These are phyloP conservation scores for Drosophila yooni DNA, from an alignment of 2,888 invertebrate genomes.

Conservation along the genomic window DNA sequence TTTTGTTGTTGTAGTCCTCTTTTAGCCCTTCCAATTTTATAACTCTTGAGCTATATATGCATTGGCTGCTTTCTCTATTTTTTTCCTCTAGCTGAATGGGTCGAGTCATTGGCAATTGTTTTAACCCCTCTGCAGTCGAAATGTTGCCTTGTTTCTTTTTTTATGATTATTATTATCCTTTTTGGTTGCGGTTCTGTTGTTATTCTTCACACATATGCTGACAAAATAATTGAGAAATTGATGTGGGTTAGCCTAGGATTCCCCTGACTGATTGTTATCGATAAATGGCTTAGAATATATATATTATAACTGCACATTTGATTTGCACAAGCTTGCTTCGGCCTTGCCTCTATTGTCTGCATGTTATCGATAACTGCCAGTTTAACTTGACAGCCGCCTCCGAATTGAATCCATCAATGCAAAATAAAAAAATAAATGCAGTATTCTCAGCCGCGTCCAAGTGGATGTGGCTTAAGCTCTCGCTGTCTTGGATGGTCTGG, in stretches of 20 bases:
- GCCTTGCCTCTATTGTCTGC: constrained; percentile 8
- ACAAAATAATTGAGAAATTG: constrained; percentile 72
- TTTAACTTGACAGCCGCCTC: constrained; percentile 32
- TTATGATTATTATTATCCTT: constrained; percentile 69
- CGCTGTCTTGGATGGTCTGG: constrained; percentile 20
- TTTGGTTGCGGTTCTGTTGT: constrained; percentile 59
- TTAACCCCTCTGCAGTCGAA: constrained; percentile 45
- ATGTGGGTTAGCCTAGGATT: neutral
- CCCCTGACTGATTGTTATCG: constrained; percentile 7
- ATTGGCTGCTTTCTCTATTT: constrained; percentile 26
- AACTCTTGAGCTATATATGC: constrained; percentile 45
- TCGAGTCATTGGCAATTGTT: constrained; percentile 74
- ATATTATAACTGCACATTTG: neutral
- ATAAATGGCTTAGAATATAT: constrained; percentile 4
- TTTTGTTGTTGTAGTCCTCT: constrained; percentile 20
- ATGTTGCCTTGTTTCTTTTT: constrained; percentile 25
- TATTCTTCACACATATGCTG: constrained; percentile 75
- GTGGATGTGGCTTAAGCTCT: constrained; percentile 58
- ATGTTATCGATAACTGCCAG: constrained; percentile 43
- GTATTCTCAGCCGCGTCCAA: constrained; percentile 20
- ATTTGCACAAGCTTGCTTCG: neutral
- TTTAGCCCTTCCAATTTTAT: constrained; percentile 39
- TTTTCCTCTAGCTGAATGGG: constrained; percentile 52
- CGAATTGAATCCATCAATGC: constrained; percentile 40
- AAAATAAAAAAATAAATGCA: constrained; percentile 25